These are phyloP conservation scores for Gymnogyps californianus DNA, from an alignment of 2,113 vertebrate genomes.

Conservation along the genomic window DNA sequence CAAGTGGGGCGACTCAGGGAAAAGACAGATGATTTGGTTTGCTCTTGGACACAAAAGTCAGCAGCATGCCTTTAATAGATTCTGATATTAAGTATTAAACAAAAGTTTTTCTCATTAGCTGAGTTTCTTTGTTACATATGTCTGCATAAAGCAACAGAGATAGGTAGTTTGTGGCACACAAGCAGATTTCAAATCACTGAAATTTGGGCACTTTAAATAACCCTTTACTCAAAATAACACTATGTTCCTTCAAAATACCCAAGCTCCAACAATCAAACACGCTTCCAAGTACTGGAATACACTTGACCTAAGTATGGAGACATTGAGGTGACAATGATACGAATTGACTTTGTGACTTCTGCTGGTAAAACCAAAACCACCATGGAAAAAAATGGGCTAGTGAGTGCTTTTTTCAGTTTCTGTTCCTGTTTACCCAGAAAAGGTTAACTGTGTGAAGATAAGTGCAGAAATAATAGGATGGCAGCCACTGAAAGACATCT, in stretches of 20 bases:
- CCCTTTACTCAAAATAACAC: background rate
- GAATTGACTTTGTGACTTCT: background rate
- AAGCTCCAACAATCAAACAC: background rate
- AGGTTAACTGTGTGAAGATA: background rate
- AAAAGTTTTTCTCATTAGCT: background rate
- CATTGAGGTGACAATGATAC: background rate
- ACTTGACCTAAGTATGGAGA: background rate
- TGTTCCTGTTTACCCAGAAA: background rate
- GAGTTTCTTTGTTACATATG: background rate
- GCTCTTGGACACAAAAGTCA: background rate
- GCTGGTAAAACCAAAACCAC: background rate
- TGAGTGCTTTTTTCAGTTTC: background rate
- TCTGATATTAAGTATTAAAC: background rate
- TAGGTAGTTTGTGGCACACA: background rate
- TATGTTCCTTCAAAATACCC: background rate
- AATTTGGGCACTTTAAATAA: background rate
- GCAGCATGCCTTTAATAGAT: background rate
- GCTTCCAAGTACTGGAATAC: background rate
- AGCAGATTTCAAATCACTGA: background rate
- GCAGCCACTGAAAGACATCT: background rate
- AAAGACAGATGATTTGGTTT: background rate
- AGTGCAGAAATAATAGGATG: background rate
- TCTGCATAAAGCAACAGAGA: background rate
- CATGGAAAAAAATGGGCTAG: background rate
- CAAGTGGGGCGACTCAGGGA: background rate